These are phyloP conservation scores for Tridacna gigas DNA, from an alignment of 2,888 invertebrate species.

Conservation along the genomic window DNA sequence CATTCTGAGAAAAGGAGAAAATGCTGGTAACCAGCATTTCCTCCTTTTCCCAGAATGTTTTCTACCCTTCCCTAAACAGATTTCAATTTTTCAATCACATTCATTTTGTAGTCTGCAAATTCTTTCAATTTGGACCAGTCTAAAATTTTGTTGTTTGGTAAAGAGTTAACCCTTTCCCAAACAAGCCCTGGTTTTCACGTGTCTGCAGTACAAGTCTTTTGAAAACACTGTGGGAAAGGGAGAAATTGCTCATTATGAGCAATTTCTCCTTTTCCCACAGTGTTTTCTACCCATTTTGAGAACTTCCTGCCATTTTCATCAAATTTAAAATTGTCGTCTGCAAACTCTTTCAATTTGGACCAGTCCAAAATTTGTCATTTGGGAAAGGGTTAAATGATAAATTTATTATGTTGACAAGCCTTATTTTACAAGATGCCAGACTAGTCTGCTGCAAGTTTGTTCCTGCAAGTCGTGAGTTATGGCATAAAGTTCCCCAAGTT, in stretches of 20 bases:
- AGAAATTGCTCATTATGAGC: background rate
- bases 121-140: background rate
- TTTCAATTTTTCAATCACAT: too few relatives aligned
- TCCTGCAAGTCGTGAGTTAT: constrained; percentile 16
- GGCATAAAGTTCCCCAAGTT: constrained; percentile 68
- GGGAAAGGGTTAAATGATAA: too few relatives aligned
- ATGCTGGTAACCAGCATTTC: background rate
- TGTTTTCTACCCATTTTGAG: background rate
- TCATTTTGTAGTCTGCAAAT: background rate
- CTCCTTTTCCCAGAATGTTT: background rate
- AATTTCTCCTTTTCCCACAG: background rate
- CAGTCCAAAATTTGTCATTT: too few relatives aligned
- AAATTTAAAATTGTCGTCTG: background rate
- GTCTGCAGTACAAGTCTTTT: background rate
- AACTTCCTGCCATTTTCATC: background rate
- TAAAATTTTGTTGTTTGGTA: background rate
- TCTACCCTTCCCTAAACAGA: background rate
- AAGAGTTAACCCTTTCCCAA: background rate
- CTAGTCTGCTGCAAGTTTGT: background rate
- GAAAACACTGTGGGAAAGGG: background rate
- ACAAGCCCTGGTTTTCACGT: background rate
- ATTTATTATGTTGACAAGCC: background rate
- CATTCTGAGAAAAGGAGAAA: background rate
- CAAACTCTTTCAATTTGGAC: too few relatives aligned
- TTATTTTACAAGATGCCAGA: background rate